Evolutionary conservation across 2,888 invertebrate species (phyloP).

Genomic region (Gymnocheta viridis): DNA sequence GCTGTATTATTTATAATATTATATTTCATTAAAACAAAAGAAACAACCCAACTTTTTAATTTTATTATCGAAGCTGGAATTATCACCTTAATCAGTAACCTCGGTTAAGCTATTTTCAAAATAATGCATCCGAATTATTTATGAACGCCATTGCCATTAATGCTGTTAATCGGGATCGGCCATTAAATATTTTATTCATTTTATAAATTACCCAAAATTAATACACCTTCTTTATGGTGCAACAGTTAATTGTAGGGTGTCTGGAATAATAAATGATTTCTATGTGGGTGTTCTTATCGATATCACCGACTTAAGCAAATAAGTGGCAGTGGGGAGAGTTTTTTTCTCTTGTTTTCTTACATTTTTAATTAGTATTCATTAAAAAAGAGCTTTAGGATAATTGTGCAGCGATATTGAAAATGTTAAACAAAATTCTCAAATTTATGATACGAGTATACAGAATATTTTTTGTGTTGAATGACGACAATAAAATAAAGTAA

Average conservation of each 20-base stretch:
- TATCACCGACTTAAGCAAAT: slow-evolving; percentile 2
- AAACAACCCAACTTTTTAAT: too few species aligned
- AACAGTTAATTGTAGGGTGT: slow-evolving; percentile 17
- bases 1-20: too few species aligned
- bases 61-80: not conserved
- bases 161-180: not conserved
- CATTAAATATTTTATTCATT: not conserved
- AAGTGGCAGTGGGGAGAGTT: slow-evolving; percentile 29
- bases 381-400: slow-evolving; percentile 48
- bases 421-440: not conserved
- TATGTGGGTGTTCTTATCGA: slow-evolving; percentile 57
- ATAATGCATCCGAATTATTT: not conserved
- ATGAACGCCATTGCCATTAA: not conserved
- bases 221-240: not conserved
- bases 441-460: not conserved
- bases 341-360: slow-evolving; percentile 14
- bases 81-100: not conserved
- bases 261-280: slow-evolving; percentile 11
- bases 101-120: not conserved
- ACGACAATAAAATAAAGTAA: not conserved
- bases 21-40: too few species aligned
- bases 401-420: slow-evolving; percentile 26
- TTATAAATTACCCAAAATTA: not conserved
- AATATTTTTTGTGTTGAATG: not conserved
- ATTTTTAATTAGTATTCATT: slow-evolving; percentile 60